Evolutionary conservation across 2,888 invertebrate species (phyloP), one percentile per base, ranked within the genome.

Genomic region (Catocala nupta): DNA sequence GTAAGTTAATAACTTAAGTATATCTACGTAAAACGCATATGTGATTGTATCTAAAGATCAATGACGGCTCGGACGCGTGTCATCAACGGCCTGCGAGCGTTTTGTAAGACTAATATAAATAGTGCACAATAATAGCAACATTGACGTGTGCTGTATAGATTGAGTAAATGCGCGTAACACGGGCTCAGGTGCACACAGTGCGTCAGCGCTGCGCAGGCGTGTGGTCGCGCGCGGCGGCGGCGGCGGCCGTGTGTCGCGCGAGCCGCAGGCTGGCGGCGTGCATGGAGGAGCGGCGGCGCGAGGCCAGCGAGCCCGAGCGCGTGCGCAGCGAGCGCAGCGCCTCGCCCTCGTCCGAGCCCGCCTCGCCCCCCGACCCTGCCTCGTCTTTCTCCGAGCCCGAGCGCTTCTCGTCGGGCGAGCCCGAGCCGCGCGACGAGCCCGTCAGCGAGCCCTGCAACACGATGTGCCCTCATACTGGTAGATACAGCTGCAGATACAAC

Each of bases 221-320:
- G 43, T 78, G 81, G 59, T 79, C 68, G 68, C 55, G 69, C 58
- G 81, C 72, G 74, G 73, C 16, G 50, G 81, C 72, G 74, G 73
- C 16, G 50, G 70, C 50, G 81, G 36, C 16, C 60, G 73, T 80
- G 81, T 87, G 89, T 0, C 92, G 82, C 66, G 91, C 90, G 52
- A 88, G 85, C n/a, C 90, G 87, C 79, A 84, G 66, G 83, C 89
- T 90, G 57, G 92, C 92, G 49, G 85, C 84, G 82, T 90, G 90
- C 87, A 91, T 90, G 70, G 91, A 91, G 11, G 88, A 89, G 81
- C 90, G 90, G 45, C 91, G 88, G 25, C 86, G 85, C 59, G 71
- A 59, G 63, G 60, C 12, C 44, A 48, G 43, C 63, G 53, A 50
- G 25, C 16, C 43, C 52, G 64, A 48, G 64, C 61, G 48, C 63